Evolutionary conservation across 1,140 invertebrate species (phyloP).

Genomic region (Melipona quadrifasciata): DNA sequence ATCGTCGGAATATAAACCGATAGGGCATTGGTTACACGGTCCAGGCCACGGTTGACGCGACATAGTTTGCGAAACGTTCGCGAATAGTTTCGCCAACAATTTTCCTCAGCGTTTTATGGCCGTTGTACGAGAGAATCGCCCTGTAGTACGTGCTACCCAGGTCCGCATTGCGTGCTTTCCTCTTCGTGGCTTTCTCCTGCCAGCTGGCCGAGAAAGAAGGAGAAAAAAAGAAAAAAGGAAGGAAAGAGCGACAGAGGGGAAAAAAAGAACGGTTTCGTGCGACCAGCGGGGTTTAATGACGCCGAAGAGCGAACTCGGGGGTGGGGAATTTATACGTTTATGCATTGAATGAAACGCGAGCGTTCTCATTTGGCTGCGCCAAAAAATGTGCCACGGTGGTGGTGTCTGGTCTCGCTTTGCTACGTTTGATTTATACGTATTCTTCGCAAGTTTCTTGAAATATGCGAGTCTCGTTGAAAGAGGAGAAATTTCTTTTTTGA

Average conservation of each 20-base stretch:
- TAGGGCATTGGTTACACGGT: neutral
- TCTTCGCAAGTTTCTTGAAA: slow-evolving; percentile 1
- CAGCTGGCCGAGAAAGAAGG: neutral
- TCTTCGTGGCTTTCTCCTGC: slow-evolving; percentile 14
- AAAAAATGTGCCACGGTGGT: neutral
- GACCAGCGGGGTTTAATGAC: slow-evolving; percentile 11
- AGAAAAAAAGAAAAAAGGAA: neutral
- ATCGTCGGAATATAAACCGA: slow-evolving; percentile 47
- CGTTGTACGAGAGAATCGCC: slow-evolving; percentile 32
- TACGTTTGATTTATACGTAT: neutral
- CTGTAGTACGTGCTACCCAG: neutral
- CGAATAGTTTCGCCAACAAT: slow-evolving; percentile 74
- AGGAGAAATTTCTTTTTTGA: neutral
- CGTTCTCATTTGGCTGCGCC: too few species aligned
- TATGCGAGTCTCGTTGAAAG: neutral
- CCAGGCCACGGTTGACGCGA: slow-evolving; percentile 42
- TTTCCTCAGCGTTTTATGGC: slow-evolving; percentile 57
- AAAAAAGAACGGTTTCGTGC: slow-evolving; percentile 2
- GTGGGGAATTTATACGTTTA: slow-evolving; percentile 26
- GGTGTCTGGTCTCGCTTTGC: neutral
- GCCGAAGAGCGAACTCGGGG: neutral
- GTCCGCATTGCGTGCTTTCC: slow-evolving; percentile 46
- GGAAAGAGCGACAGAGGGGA: neutral
- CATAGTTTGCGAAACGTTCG: slow-evolving; percentile 71
- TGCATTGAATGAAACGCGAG: neutral